phyloP scores from a whole-genome alignment of 2,888 invertebrate species.

The Erynnis tages region DNA sequence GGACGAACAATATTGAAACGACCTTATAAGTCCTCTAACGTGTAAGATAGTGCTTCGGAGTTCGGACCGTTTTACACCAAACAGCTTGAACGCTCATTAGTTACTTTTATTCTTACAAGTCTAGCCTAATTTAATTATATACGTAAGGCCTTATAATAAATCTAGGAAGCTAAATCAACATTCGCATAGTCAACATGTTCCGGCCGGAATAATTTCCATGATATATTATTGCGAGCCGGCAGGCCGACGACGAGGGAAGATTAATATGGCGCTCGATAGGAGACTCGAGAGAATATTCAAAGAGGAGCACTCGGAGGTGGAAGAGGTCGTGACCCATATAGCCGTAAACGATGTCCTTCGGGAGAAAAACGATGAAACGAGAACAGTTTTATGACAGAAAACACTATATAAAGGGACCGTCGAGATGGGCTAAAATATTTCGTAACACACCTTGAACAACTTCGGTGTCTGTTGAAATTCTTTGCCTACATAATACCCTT shows the following conservation, averaged over 20 bases:
- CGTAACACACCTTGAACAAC: too few species aligned
- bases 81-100: too few species aligned
- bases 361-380: constrained; percentile 23
- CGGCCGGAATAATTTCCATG: constrained; percentile 15
- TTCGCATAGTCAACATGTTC: constrained; percentile 3
- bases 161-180: constrained; percentile 5
- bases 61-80: too few species aligned
- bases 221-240: constrained; percentile 16
- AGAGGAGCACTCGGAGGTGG: constrained; percentile 29
- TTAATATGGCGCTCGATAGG: constrained; percentile 29
- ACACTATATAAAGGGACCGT: too few species aligned
- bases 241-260: constrained; percentile 18
- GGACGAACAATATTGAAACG: too few species aligned
- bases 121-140: not conserved
- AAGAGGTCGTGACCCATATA: constrained; percentile 44
- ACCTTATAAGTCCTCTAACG: too few species aligned
- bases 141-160: too few species aligned
- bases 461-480: too few species aligned
- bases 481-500: not conserved
- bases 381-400: not conserved
- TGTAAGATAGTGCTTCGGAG: too few species aligned
- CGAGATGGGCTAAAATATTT: too few species aligned
- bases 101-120: too few species aligned
- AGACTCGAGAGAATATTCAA: constrained; percentile 32
- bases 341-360: constrained; percentile 39